Conservation (phyloP, 2,888 invertebrate species). For the Dynastes grantii region DNA sequence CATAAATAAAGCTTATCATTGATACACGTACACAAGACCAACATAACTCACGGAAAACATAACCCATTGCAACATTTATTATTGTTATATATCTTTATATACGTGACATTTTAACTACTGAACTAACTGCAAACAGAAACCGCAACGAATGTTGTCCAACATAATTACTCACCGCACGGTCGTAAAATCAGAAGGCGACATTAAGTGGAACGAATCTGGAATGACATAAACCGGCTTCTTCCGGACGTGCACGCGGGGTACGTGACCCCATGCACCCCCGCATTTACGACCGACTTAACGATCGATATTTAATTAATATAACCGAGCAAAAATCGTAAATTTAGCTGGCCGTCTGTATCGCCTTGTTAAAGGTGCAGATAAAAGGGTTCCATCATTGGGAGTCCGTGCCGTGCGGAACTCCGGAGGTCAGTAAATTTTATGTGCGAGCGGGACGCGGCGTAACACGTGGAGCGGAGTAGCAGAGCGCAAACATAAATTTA, state of each 20-base stretch:
- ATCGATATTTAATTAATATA: conserved; percentile 50
- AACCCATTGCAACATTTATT: conserved; percentile 21
- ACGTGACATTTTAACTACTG: conserved; percentile 37
- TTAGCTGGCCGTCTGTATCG: conserved; percentile 1
- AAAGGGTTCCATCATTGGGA: not conserved
- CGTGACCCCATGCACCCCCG: conserved; percentile 12
- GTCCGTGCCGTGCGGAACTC: conserved; percentile 2
- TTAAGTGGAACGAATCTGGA: conserved; percentile 45
- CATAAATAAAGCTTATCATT: not conserved
- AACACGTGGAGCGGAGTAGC: not conserved
- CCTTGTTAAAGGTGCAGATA: conserved; percentile 9
- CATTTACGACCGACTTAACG: conserved; percentile 30
- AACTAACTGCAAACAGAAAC: conserved; percentile 44
- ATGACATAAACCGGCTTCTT: conserved; percentile 43
- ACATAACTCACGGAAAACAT: conserved; percentile 13
- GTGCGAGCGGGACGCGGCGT: conserved; percentile 4
- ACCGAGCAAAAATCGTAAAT: conserved; percentile 44
- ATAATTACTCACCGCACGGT: conserved; percentile 41
- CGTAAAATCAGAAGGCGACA: conserved; percentile 46
- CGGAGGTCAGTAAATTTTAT: conserved; percentile 34
- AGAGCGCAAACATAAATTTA: conserved; percentile 3
- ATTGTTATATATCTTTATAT: conserved; percentile 40
- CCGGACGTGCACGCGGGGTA: conserved; percentile 8
- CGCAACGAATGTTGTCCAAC: conserved; percentile 39
- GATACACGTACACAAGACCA: not conserved